Base-by-base conservation (phyloP, 1,140 invertebrate species). In the Drosophila obscura region DNA sequence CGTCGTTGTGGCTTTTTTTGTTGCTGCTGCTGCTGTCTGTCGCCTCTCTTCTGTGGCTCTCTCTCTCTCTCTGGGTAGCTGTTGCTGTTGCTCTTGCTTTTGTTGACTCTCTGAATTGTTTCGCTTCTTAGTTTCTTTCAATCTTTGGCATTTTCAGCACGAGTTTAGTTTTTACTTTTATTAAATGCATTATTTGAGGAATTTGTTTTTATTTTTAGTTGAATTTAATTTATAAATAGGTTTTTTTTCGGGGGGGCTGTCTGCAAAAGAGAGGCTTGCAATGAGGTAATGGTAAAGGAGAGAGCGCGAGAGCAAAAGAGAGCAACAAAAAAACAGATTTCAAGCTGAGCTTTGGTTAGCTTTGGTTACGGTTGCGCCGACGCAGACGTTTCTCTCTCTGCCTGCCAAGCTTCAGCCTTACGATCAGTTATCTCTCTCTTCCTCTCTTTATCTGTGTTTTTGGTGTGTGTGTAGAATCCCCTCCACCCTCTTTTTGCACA, bases 101-200 rank as follows among this genome's bases (percentile, higher is more conserved):
- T 50, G 16, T 63, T 63, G 53, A 24, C 39, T 60, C 57, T 60
- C 11, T 43, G 39, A 51, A 35, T 56, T 24, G 13, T 55, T 55
- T 75, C 39, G 53, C 66, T 39, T 39, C 35, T 39, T 82, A 85
- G 77, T 87, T 87, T 78, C 48, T 75, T 77, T 75, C 69, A 26
- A 72, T 71, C 78, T 87, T 66, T 49, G 82, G 73, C 69, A 80
- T 78, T 87, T 77, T 77, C 28, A 69, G 73, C 50, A 73, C 55
- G 55, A 67, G 63, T 58, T 68, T 87, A 87, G 82, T 85, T 77
- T 85, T 85, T 63, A 73, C 60, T 87, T 81, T 85, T 28, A 74
- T 53, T 73, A 78, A 82, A 87, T 85, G 78, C 82, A 85, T 85
- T 81, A 74, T 87, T 84, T 76, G 43, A 55, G 53, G n/a, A 56